Conservation (phyloP, 2,797 vertebrate species). For the Neoniphon sammara region DNA sequence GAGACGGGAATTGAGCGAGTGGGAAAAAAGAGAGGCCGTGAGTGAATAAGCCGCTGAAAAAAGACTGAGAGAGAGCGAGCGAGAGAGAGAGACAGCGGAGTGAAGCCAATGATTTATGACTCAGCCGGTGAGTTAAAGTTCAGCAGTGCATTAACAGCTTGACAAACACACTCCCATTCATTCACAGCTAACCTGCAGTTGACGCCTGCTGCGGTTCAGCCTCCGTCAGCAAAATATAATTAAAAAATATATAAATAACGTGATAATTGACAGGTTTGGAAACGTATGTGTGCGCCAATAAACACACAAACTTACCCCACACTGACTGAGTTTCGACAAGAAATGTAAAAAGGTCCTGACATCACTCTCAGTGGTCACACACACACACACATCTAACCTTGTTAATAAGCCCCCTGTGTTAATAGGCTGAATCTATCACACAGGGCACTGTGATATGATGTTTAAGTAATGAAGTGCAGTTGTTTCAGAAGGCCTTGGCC, state of each 20-base stretch:
- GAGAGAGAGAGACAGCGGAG: background rate
- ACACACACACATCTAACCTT: slow-evolving; percentile 28
- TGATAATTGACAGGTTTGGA: background rate
- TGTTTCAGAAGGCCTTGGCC: slow-evolving; percentile 36
- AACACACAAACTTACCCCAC: background rate
- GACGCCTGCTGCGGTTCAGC: background rate
- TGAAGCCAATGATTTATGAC: slow-evolving; percentile 25
- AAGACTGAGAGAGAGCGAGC: background rate
- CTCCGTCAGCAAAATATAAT: background rate
- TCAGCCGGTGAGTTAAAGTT: slow-evolving; percentile 32
- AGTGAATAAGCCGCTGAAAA: slow-evolving; percentile 13
- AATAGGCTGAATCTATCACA: slow-evolving; percentile 38
- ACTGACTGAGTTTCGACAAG: slow-evolving; percentile 24
- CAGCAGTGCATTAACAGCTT: slow-evolving; percentile 17
- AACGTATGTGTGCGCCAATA: background rate
- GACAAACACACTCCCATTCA: background rate
- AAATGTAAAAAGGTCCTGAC: slow-evolving; percentile 3
- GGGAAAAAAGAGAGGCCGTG: background rate
- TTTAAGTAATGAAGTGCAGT: slow-evolving; percentile 63
- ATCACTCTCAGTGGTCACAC: background rate
- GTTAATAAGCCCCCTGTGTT: slow-evolving; percentile 52
- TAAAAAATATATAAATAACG: background rate
- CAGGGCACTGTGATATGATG: slow-evolving; percentile 34
- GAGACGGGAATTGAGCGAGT: too few relatives aligned
- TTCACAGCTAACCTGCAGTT: slow-evolving; percentile 9